Evolutionary conservation across 2,113 vertebrate species (phyloP).

Genomic region (Bujurquina vittata): DNA sequence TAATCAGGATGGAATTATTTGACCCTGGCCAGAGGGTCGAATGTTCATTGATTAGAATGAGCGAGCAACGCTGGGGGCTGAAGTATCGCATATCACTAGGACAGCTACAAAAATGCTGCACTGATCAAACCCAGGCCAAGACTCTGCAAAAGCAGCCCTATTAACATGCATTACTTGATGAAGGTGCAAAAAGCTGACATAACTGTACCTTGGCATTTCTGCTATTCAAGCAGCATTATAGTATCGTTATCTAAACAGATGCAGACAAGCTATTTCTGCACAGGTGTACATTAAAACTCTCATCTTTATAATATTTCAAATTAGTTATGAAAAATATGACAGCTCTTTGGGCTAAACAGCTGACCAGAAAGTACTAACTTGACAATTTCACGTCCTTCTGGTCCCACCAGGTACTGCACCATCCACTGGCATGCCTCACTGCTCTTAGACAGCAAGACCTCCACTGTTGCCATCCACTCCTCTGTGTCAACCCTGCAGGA

Average conservation of each 20-base stretch:
- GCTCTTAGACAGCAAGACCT: conserved; percentile 95
- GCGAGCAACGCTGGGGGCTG: neutral
- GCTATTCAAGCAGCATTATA: neutral
- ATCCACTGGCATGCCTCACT: conserved; percentile 96
- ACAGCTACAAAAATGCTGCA: conserved; percentile 50
- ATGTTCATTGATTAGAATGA: conserved; percentile 41
- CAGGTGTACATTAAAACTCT: neutral
- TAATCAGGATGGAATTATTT: neutral
- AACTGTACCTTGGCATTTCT: neutral
- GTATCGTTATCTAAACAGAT: neutral
- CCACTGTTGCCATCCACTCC: conserved; percentile 97
- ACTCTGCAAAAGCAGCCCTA: neutral
- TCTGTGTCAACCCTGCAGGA: conserved; percentile 92
- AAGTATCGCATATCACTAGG: conserved; percentile 36
- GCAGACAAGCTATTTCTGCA: neutral
- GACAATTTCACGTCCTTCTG: conserved; percentile 93
- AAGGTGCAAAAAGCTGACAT: neutral
- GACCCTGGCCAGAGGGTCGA: conserved; percentile 3
- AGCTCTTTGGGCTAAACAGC: neutral
- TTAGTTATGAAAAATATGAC: neutral
- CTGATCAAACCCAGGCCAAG: conserved; percentile 13
- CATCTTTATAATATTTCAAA: neutral
- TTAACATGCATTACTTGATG: neutral
- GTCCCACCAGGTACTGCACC: conserved; percentile 91
- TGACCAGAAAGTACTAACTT: conserved; percentile 81